Evolutionary conservation across 2,113 vertebrate species (phyloP).

Genomic region (Delphinus delphis): DNA sequence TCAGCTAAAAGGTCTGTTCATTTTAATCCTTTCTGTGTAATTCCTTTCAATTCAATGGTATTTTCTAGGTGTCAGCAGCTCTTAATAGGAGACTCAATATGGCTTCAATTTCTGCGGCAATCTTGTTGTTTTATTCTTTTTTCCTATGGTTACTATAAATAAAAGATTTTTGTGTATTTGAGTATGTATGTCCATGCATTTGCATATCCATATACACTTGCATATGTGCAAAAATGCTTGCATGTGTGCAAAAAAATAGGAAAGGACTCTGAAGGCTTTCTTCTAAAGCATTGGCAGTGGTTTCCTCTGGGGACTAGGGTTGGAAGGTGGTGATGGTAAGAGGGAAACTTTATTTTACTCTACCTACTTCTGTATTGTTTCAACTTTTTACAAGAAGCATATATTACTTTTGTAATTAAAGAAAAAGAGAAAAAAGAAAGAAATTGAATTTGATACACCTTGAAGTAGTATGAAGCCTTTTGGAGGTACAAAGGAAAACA

Average conservation of each 20-base stretch:
- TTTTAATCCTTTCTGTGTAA: neutral
- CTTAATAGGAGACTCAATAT: neutral
- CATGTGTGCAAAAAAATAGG: neutral
- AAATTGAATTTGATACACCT: conserved; percentile 45
- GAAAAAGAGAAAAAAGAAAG: neutral
- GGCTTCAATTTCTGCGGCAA: neutral
- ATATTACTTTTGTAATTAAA: conserved; percentile 57
- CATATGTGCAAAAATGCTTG: neutral
- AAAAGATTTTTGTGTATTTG: neutral
- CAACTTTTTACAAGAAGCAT: conserved; percentile 15
- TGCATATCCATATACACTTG: neutral
- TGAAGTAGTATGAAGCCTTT: conserved; percentile 4
- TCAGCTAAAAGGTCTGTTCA: neutral
- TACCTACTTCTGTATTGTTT: neutral
- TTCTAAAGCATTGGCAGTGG: neutral
- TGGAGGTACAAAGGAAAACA: conserved; percentile 30
- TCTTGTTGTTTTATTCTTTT: neutral
- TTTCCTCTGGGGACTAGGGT: neutral
- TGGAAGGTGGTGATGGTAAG: neutral
- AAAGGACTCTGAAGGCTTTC: neutral
- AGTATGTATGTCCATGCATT: neutral
- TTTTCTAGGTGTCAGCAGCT: neutral
- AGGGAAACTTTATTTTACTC: neutral
- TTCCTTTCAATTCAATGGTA: neutral
- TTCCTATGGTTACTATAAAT: neutral